Percentiles rank a stretch among this genome's conserved stretches.
Evolutionary conservation across 1,140 invertebrate genomes (phyloP).

Genomic region (Yoshiicerus persimilis): DNA sequence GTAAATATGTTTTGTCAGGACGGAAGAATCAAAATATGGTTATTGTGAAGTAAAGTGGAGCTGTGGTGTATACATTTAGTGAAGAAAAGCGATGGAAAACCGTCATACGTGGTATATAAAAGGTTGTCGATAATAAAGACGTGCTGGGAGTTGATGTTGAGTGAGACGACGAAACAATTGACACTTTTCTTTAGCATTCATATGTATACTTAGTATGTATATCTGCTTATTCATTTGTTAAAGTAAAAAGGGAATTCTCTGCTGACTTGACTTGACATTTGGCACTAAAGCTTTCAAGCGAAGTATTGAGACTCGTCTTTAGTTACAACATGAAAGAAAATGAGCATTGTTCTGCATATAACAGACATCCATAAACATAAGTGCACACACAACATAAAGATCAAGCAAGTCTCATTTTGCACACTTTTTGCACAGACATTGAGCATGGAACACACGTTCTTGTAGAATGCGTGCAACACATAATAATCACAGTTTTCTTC

Average conservation of each 20-base stretch:
- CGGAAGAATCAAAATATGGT: not conserved
- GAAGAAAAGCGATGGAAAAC: not conserved
- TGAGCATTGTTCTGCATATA: slow-evolving; percentile 4
- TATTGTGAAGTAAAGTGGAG: not conserved
- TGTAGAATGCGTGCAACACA: not conserved
- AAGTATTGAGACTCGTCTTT: not conserved
- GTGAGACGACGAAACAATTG: not conserved
- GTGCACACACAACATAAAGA: slow-evolving; percentile 16
- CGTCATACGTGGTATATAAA: no score
- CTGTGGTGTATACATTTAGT: not conserved
- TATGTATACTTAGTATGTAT: not conserved
- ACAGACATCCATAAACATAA: slow-evolving; percentile 9
- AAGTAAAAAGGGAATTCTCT: not conserved
- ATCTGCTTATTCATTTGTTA: not conserved
- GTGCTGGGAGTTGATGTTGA: not conserved
- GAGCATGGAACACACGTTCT: slow-evolving; percentile 1
- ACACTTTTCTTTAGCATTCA: not conserved
- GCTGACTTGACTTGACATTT: slow-evolving; percentile 9
- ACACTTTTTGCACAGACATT: slow-evolving; percentile 16
- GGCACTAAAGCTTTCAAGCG: slow-evolving; percentile 1
- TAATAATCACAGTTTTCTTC: not conserved
- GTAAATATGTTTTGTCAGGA: no score
- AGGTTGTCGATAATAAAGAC: not conserved
- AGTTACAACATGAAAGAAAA: slow-evolving; percentile 1
- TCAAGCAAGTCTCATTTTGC: slow-evolving; percentile 13